A percentile compares a stretch with the other conserved stretches of the same genome.
Evolutionary conservation across 2,113 vertebrate species (phyloP).

Genomic region (Ammodytes marinus): DNA sequence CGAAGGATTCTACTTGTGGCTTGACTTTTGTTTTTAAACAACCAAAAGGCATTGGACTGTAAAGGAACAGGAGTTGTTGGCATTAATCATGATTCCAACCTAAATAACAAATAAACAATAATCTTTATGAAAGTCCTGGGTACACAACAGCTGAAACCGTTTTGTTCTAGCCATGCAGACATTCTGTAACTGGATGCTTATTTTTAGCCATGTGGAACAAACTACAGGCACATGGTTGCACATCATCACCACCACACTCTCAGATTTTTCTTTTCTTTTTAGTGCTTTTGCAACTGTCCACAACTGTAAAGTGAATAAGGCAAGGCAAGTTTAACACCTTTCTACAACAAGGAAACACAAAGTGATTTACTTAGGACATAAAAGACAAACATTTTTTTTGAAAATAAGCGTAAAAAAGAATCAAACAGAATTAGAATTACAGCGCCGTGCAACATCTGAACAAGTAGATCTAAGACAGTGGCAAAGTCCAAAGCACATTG

Average conservation of each 20-base stretch:
- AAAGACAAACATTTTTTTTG: background rate
- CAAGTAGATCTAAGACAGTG: background rate
- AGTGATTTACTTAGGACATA: background rate
- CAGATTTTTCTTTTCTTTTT: constrained; percentile 9
- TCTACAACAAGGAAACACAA: background rate
- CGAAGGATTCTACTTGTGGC: background rate
- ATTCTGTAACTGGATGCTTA: background rate
- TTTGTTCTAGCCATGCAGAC: background rate
- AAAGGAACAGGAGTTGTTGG: background rate
- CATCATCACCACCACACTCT: constrained; percentile 28
- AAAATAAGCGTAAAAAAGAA: background rate
- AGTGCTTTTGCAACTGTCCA: constrained; percentile 19
- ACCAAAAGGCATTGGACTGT: background rate
- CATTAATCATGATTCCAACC: background rate
- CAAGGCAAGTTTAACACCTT: background rate
- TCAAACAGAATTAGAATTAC: background rate
- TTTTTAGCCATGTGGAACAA: constrained; percentile 19
- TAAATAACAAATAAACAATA: background rate
- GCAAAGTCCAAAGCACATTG: background rate
- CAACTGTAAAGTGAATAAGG: constrained; percentile 16
- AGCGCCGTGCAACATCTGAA: background rate
- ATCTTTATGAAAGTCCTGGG: background rate
- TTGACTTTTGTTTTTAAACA: background rate
- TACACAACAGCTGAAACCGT: background rate
- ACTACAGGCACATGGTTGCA: constrained; percentile 3